Conservation (phyloP, 2,797 vertebrate genomes). For the Rhinogobio ventralis region DNA sequence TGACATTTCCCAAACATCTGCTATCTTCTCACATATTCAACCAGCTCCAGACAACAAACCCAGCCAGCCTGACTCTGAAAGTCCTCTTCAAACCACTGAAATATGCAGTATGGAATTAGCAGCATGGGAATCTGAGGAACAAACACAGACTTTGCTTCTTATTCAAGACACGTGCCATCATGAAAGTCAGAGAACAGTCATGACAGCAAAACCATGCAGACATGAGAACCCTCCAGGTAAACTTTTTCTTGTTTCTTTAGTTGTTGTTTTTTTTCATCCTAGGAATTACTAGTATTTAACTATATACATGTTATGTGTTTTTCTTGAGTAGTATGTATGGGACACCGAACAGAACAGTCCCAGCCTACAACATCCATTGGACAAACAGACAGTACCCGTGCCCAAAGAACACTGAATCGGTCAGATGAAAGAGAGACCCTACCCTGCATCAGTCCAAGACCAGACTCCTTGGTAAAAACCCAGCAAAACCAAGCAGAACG, state of each 20-base stretch:
- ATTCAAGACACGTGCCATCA: constrained; percentile 64
- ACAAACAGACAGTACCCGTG: constrained; percentile 66
- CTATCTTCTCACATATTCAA: constrained; percentile 34
- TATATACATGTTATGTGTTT: constrained; percentile 21
- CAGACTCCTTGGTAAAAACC: constrained; percentile 49
- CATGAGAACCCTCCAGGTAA: constrained; percentile 72
- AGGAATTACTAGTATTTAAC: not conserved
- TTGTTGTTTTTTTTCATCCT: constrained; percentile 50
- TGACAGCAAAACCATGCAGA: constrained; percentile 59
- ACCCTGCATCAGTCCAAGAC: constrained; percentile 64
- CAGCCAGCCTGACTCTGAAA: constrained; percentile 53
- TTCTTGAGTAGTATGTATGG: constrained; percentile 64
- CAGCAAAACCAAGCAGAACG: constrained; percentile 59
- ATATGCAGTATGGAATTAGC: constrained; percentile 42
- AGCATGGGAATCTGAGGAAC: constrained; percentile 68
- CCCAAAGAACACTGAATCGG: constrained; percentile 70
- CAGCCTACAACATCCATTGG: constrained; percentile 61
- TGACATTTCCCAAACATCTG: constrained; percentile 18
- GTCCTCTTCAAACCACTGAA: constrained; percentile 26
- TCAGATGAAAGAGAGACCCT: constrained; percentile 76
- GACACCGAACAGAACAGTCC: constrained; percentile 61
- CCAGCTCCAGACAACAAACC: constrained; percentile 54
- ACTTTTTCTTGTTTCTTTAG: constrained; percentile 30
- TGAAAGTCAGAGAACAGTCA: constrained; percentile 63
- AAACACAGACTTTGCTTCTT: constrained; percentile 53